Evolutionary conservation across 2,888 invertebrate species (phyloP), one percentile per base, ranked within the genome.

Genomic region (Plemyria rubiginata): DNA sequence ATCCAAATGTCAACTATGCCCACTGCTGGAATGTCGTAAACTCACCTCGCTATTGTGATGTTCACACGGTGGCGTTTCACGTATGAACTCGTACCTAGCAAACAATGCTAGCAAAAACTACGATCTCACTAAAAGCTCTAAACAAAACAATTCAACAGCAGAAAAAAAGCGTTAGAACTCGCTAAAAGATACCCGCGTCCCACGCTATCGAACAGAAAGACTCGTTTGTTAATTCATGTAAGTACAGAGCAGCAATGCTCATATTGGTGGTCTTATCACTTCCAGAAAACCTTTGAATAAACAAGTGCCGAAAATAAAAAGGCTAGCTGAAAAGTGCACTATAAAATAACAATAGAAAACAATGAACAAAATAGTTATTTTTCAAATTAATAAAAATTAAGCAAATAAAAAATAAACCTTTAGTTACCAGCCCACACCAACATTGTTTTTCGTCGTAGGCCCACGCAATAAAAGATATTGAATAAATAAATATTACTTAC

Each of bases 211-310:
- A 54, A 54, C 41, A 43, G 41, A n/a, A n/a, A 56, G 53, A 16
- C 7, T 13, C 55, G 40, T 55, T 56, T 51, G 51, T 45, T 38
- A 54, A 50, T 59, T 59, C 41, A 52, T 55, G 48, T 55, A 40
- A 16, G 36, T 32, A 7, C 32, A 4, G 32, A 32, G 32, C 32
- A 32, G 32, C 7, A 8, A 8, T 32, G 32, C 32, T 32, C 32
- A 1, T 32, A 32, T 32, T 6, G 32, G 6, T 22, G 22, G 22
- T 22, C 22, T 22, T 22, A 22, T 22, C 22, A 22, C 22, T 22
- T 22, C 22, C 22, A n/a, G n/a, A n/a, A n/a, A n/a, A n/a, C n/a
- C n/a, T n/a, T n/a, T n/a, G n/a, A n/a, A n/a, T n/a, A n/a, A n/a
- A n/a, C n/a, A n/a, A n/a, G n/a, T n/a, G n/a, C n/a, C n/a, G n/a